Conservation (phyloP, 2,113 vertebrate genomes). For the Lamprologus tigripictilis region DNA sequence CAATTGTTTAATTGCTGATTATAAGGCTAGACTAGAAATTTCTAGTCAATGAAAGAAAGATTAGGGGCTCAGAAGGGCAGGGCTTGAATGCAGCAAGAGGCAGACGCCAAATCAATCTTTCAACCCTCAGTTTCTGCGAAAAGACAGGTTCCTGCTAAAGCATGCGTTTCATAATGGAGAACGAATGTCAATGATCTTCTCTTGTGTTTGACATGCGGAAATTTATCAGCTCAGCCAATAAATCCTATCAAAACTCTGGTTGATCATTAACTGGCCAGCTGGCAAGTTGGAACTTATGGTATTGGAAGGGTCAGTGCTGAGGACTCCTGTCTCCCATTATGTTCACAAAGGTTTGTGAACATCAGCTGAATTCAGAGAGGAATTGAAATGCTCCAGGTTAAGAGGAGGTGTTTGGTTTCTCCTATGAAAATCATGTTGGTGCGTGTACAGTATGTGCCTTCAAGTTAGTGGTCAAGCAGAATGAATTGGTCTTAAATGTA, state of each 20-base stretch:
- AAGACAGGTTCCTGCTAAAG: conserved; percentile 11
- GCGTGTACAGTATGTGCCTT: not conserved
- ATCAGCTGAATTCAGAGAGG: not conserved
- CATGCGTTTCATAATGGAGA: conserved; percentile 59
- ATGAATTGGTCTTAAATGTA: not conserved
- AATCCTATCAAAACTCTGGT: conserved; percentile 59
- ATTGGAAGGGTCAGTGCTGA: conserved; percentile 22
- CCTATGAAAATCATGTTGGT: not conserved
- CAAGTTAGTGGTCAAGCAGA: not conserved
- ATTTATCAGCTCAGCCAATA: conserved; percentile 64
- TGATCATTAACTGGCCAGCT: conserved; percentile 61
- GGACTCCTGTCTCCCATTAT: not conserved
- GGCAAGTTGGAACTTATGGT: conserved; percentile 17
- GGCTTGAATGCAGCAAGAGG: not conserved
- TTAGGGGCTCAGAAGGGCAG: not conserved
- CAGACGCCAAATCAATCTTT: conserved; percentile 15
- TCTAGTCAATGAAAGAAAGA: not conserved
- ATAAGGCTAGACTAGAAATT: not conserved
- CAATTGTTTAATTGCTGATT: not conserved
- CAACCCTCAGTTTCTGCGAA: conserved; percentile 42
- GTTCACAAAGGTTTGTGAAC: not conserved
- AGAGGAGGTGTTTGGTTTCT: not conserved
- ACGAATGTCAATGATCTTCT: conserved; percentile 67
- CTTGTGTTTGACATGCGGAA: conserved; percentile 57
- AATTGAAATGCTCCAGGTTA: not conserved